phyloP scores from a whole-genome alignment of 2,888 invertebrate species.

The Andrena fulva region DNA sequence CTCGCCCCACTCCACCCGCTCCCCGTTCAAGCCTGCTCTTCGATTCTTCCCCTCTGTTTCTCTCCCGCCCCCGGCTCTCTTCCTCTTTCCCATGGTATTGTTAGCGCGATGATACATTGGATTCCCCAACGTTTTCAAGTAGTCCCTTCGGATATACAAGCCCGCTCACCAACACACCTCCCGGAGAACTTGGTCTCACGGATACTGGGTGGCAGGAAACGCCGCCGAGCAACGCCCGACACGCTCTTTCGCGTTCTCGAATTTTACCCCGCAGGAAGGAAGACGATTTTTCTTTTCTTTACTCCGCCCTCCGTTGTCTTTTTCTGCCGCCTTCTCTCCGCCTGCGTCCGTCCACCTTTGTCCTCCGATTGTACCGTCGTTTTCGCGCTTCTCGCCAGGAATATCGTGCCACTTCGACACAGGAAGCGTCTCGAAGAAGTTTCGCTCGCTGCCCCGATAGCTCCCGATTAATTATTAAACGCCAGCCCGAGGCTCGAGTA shows the following conservation, averaged over 20 bases:
- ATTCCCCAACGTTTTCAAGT: slow-evolving; percentile 57
- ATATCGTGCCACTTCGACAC: not conserved
- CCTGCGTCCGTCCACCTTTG: not conserved
- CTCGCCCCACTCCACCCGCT: slow-evolving; percentile 4
- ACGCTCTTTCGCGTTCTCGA: slow-evolving; percentile 59
- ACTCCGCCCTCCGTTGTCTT: not conserved
- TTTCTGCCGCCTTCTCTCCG: not conserved
- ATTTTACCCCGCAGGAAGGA: slow-evolving; percentile 58
- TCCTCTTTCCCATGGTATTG: slow-evolving; percentile 59
- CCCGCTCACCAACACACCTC: slow-evolving; percentile 1
- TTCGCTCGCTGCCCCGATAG: slow-evolving; percentile 10
- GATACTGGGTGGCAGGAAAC: slow-evolving; percentile 26
- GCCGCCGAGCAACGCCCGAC: slow-evolving; percentile 46
- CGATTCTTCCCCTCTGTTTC: slow-evolving; percentile 31
- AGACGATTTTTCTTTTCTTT: slow-evolving; percentile 57
- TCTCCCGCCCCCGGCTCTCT: slow-evolving; percentile 23
- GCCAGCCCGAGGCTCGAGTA: not conserved
- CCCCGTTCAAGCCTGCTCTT: slow-evolving; percentile 15
- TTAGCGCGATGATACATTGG: slow-evolving; percentile 72
- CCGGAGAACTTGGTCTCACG: slow-evolving; percentile 14
- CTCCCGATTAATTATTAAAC: slow-evolving; percentile 35
- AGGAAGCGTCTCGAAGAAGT: not conserved
- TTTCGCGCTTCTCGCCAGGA: slow-evolving; percentile 3
- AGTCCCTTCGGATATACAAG: slow-evolving; percentile 56
- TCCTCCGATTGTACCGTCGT: not conserved